Evolutionary conservation across 2,888 invertebrate genomes (phyloP).

Genomic region (Monopis laevigella): DNA sequence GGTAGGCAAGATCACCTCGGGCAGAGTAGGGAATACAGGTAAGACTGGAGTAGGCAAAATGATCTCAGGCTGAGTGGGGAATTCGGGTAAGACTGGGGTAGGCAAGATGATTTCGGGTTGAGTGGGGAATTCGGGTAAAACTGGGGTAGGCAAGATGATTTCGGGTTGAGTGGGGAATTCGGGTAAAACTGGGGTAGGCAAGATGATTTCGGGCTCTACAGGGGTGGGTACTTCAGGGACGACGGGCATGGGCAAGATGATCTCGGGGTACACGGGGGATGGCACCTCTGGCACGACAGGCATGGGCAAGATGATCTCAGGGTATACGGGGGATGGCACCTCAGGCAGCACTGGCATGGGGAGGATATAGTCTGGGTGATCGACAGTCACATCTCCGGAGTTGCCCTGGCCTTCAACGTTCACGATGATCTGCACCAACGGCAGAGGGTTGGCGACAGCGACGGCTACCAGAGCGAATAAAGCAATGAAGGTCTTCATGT

Average conservation of each 20-base stretch:
- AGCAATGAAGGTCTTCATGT: constrained; percentile 34
- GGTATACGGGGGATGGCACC: constrained; percentile 13
- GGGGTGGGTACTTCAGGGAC: constrained; percentile 13
- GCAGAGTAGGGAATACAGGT: constrained; percentile 10
- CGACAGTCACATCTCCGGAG: constrained; percentile 18
- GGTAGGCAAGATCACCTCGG: constrained; percentile 12
- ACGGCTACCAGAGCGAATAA: constrained; percentile 33
- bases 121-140: constrained; percentile 15
- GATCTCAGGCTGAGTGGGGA: constrained; percentile 1
- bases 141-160: constrained; percentile 11
- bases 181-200: constrained; percentile 15
- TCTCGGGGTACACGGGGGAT: constrained; percentile 11
- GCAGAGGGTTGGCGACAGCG: constrained; percentile 33
- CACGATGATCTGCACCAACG: constrained; percentile 33
- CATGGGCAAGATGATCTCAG: not conserved
- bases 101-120: not conserved
- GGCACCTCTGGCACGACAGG: not conserved
- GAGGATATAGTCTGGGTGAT: constrained; percentile 13
- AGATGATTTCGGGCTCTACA: constrained; percentile 13
- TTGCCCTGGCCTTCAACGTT: constrained; percentile 29
- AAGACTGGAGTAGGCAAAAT: constrained; percentile 16
- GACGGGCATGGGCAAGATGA: constrained; percentile 1
- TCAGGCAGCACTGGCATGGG: constrained; percentile 11
- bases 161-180: constrained; percentile 11
- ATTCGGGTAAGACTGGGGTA: constrained; percentile 5